phyloP scores from a whole-genome alignment of 2,113 vertebrate genomes.

The Hydropotes inermis region DNA sequence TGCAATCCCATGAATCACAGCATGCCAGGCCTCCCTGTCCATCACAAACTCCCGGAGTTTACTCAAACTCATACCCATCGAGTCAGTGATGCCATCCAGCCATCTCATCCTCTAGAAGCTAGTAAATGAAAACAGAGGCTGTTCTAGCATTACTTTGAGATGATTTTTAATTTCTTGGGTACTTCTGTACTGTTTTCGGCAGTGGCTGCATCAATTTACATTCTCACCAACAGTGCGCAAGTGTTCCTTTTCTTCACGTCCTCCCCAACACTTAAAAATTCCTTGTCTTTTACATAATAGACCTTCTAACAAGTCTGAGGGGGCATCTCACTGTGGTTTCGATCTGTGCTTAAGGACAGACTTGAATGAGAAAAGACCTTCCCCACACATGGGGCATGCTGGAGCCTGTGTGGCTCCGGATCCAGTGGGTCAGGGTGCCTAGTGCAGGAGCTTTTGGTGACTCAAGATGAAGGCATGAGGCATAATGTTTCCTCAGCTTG shows the following conservation, averaged over 20 bases:
- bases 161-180: background rate
- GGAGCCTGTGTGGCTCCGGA: background rate
- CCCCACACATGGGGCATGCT: rapidly evolving
- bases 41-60: too few species aligned
- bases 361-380: background rate
- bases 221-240: background rate
- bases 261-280: background rate
- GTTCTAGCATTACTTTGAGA: background rate
- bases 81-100: too few species aligned
- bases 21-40: too few species aligned
- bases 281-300: background rate
- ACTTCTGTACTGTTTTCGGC: background rate
- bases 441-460: background rate
- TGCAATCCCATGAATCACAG: too few species aligned
- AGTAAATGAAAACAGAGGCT: background rate
- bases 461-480: background rate
- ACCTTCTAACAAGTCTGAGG: background rate
- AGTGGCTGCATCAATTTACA: background rate
- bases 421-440: rapidly evolving
- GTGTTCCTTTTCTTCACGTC: background rate
- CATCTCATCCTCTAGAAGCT: background rate
- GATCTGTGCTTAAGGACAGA: background rate
- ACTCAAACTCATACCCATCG: too few species aligned
- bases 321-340: background rate
- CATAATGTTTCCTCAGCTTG: background rate